Percentiles rank a stretch among this genome's conserved stretches.
Evolutionary conservation across 1,140 invertebrate genomes (phyloP).

Genomic region (Drosophila takahashii): DNA sequence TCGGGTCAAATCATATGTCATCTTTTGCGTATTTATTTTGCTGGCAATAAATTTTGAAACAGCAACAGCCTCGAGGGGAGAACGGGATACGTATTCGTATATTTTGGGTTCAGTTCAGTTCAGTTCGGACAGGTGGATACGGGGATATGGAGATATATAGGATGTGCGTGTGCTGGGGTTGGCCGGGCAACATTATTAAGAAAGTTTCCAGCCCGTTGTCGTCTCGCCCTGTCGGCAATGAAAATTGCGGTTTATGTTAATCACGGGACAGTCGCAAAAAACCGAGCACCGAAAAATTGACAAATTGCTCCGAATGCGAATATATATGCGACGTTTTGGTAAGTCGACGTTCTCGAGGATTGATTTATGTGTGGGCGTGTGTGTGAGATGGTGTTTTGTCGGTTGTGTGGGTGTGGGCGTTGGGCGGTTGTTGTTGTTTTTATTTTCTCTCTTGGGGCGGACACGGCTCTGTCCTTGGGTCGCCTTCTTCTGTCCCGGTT

Average conservation of each 20-base stretch:
- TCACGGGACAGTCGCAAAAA: slow-evolving; percentile 56
- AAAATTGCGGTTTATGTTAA: slow-evolving; percentile 78
- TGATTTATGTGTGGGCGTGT: slow-evolving; percentile 70
- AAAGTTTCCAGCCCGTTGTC: slow-evolving; percentile 58
- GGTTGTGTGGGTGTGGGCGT: slow-evolving; percentile 34
- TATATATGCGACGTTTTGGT: slow-evolving; percentile 7
- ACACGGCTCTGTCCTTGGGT: slow-evolving; percentile 4
- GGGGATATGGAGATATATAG: slow-evolving; percentile 43
- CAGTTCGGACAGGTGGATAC: slow-evolving; percentile 52
- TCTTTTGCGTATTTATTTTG: slow-evolving; percentile 80
- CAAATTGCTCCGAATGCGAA: slow-evolving; percentile 64
- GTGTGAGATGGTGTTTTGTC: slow-evolving; percentile 13
- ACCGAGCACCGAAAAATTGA: slow-evolving; percentile 62
- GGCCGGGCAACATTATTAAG: slow-evolving; percentile 65
- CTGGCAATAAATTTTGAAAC: slow-evolving; percentile 64
- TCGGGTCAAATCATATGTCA: slow-evolving; percentile 80
- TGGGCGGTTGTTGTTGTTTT: slow-evolving; percentile 2
- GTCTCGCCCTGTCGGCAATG: slow-evolving; percentile 50
- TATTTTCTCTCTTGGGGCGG: background rate
- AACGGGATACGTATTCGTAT: background rate
- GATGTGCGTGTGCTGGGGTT: slow-evolving; percentile 26
- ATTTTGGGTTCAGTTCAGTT: slow-evolving; percentile 1
- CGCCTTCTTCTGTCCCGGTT: slow-evolving; percentile 26
- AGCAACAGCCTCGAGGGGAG: slow-evolving; percentile 35
- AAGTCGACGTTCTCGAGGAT: slow-evolving; percentile 25